Conservation (phyloP, 2,888 invertebrate genomes). For the Sturmia bella region DNA sequence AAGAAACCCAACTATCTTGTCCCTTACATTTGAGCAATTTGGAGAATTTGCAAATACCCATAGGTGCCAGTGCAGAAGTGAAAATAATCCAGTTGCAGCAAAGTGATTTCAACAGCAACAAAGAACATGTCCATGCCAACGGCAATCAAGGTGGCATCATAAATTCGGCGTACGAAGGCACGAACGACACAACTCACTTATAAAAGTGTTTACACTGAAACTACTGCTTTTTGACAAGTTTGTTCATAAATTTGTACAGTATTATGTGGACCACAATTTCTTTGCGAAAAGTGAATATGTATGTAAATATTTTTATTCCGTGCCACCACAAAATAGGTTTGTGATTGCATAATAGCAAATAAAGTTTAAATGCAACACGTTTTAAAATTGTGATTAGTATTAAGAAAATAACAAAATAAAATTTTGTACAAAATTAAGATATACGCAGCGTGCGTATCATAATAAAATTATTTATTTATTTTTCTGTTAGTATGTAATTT, state of each 20-base stretch:
- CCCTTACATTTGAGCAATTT: constrained; percentile 74
- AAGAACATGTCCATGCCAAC: constrained; percentile 17
- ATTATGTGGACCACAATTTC: constrained; percentile 22
- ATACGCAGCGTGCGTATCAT: not conserved
- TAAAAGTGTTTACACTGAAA: constrained; percentile 54
- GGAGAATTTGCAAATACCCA: constrained; percentile 75
- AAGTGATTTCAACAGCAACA: constrained; percentile 74
- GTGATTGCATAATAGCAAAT: constrained; percentile 14
- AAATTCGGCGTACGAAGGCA: constrained; percentile 77
- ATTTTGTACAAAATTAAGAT: constrained; percentile 35
- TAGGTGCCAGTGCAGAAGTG: constrained; percentile 73
- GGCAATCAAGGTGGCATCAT: constrained; percentile 69
- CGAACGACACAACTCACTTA: constrained; percentile 78
- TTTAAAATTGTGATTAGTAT: constrained; percentile 49
- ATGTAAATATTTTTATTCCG: not conserved
- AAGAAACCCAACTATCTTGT: constrained; percentile 33
- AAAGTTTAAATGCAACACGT: constrained; percentile 7
- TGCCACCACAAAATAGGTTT: constrained; percentile 56
- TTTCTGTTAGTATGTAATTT: not conserved
- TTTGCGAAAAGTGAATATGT: not conserved
- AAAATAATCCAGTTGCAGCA: constrained; percentile 79
- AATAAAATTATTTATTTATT: not conserved
- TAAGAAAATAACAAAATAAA: constrained; percentile 39
- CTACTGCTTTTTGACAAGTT: not conserved
- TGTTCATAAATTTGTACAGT: not conserved